Percentiles rank a stretch among this genome's conserved stretches.
Evolutionary conservation across 2,797 vertebrate genomes (phyloP).

Genomic region (Labroides dimidiatus): DNA sequence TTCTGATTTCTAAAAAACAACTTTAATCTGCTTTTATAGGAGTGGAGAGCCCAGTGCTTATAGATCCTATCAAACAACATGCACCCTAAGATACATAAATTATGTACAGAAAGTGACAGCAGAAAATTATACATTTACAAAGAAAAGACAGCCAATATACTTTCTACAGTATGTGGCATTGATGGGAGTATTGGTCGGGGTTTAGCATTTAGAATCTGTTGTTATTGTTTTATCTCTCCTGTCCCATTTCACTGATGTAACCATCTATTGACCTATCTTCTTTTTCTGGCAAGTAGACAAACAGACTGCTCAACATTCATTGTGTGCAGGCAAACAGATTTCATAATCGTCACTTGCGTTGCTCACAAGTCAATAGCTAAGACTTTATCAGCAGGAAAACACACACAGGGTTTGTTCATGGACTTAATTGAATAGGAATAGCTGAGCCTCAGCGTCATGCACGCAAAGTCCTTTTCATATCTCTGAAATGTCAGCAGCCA

Average conservation of each 20-base stretch:
- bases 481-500: constrained; percentile 74
- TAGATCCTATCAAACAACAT: constrained; percentile 44
- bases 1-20: neutral
- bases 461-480: constrained; percentile 77
- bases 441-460: constrained; percentile 59
- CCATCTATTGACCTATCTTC: constrained; percentile 69
- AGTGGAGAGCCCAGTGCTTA: constrained; percentile 36
- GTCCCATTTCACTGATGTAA: constrained; percentile 64
- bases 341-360: constrained; percentile 68
- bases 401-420: constrained; percentile 74
- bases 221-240: constrained; percentile 67
- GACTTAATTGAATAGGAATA: constrained; percentile 80
- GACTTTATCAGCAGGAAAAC: constrained; percentile 82
- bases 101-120: constrained; percentile 63
- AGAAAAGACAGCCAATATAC: constrained; percentile 59
- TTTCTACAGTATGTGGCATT: constrained; percentile 47
- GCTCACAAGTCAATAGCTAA: constrained; percentile 78
- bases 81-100: constrained; percentile 42
- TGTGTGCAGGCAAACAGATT: constrained; percentile 68
- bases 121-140: constrained; percentile 54
- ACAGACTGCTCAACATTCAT: constrained; percentile 71
- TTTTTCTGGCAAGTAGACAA: constrained; percentile 67
- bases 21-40: constrained; percentile 44
- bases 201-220: constrained; percentile 60
- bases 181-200: constrained; percentile 47